Conservation (phyloP, 2,113 vertebrate genomes). For the Clinocottus analis region DNA sequence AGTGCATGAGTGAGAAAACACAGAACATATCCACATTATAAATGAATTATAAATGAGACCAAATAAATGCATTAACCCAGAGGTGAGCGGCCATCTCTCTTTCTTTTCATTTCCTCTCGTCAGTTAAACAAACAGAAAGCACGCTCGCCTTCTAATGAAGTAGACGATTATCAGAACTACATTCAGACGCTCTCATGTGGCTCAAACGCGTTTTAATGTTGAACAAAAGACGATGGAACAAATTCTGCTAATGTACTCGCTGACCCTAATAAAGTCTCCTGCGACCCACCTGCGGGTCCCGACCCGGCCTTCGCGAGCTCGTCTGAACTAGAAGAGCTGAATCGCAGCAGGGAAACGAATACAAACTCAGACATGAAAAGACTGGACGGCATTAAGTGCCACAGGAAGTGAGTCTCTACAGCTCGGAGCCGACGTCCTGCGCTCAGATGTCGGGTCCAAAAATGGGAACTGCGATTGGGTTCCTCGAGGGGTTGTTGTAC, state of each 20-base stretch:
- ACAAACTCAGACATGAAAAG: constrained; percentile 5
- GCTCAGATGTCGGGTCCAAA: constrained; percentile 58
- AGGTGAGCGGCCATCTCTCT: background rate
- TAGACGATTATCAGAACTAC: background rate
- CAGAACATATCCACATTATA: background rate
- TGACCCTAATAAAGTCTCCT: background rate
- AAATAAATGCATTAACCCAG: background rate
- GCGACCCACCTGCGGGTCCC: background rate
- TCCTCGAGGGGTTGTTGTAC: constrained; percentile 54
- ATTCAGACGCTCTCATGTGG: background rate
- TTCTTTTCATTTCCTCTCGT: background rate
- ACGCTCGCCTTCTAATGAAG: background rate
- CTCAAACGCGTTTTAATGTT: background rate
- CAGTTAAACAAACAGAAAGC: background rate
- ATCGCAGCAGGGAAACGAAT: constrained; percentile 7
- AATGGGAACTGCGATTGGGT: constrained; percentile 47
- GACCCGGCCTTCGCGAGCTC: too few species aligned
- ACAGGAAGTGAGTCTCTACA: constrained; percentile 51
- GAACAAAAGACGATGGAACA: background rate
- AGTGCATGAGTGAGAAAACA: background rate
- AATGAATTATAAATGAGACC: background rate
- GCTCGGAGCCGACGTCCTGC: constrained; percentile 13
- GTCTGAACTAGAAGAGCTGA: background rate
- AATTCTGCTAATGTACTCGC: too few species aligned
- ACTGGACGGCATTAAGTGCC: constrained; percentile 17